These are phyloP conservation scores for Neomonachus schauinslandi DNA, from an alignment of 2,113 vertebrate genomes.

Conservation along the genomic window DNA sequence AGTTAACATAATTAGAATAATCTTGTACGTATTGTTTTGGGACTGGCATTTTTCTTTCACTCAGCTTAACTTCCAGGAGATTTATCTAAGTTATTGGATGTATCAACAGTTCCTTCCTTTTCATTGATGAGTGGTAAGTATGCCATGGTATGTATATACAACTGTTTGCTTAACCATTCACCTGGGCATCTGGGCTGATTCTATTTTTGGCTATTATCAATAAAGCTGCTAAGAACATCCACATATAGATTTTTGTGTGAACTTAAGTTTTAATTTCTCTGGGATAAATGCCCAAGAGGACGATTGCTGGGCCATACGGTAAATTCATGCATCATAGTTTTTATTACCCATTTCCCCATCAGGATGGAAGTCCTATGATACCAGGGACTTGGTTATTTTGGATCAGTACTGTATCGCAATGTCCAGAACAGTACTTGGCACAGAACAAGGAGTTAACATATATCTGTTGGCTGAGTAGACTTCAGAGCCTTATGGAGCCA, in stretches of 20 bases:
- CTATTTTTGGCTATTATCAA: background rate
- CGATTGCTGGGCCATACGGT: background rate
- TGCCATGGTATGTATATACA: too few species aligned
- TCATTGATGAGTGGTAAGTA: background rate
- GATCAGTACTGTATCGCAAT: background rate
- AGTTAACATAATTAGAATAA: background rate
- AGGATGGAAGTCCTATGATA: background rate
- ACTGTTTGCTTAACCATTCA: background rate
- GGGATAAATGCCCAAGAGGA: background rate
- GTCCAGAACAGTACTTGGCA: background rate
- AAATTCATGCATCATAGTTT: background rate
- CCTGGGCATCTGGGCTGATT: background rate
- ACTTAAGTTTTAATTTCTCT: background rate
- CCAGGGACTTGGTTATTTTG: background rate
- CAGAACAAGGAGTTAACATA: background rate
- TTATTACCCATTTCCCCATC: background rate
- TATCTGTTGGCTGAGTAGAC: background rate
- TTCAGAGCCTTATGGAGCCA: background rate
- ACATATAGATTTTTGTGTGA: background rate
- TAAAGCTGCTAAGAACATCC: background rate
- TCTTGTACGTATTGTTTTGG: background rate
- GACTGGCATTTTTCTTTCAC: background rate
- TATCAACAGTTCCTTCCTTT: background rate
- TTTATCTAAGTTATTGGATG: background rate
- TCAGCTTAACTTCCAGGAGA: background rate